Evolutionary conservation across 2,888 invertebrate species (phyloP).

Genomic region (Lysandra bellargus): DNA sequence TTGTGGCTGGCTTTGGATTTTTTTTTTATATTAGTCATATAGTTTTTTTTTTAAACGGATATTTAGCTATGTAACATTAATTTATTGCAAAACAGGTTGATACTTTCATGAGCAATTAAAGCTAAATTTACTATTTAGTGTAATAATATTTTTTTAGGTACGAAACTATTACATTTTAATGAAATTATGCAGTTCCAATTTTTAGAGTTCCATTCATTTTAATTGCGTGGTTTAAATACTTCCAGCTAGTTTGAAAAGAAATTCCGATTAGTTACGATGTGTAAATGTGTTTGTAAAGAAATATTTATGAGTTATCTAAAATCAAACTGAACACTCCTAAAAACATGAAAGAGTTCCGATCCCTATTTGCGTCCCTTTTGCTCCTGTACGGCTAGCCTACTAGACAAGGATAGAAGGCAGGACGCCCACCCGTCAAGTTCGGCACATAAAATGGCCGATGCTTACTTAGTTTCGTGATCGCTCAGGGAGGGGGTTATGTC

Average conservation of each 20-base stretch:
- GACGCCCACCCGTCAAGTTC: constrained; percentile 66
- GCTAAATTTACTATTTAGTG: background rate
- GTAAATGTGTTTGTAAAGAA: constrained; percentile 40
- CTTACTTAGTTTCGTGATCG: constrained; percentile 78
- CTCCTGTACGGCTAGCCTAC: constrained; percentile 42
- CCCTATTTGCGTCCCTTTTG: constrained; percentile 51
- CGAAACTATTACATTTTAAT: background rate
- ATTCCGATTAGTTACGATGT: constrained; percentile 31
- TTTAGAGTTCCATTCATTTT: background rate
- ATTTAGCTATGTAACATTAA: background rate
- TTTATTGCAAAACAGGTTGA: too few relatives aligned
- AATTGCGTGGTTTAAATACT: background rate
- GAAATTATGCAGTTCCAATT: too few relatives aligned
- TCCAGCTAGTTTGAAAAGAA: constrained; percentile 26
- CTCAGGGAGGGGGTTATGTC: constrained; percentile 76
- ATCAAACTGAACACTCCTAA: constrained; percentile 62
- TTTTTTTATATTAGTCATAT: background rate
- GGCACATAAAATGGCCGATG: constrained; percentile 75
- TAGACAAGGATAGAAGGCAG: constrained; percentile 50
- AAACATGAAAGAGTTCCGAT: constrained; percentile 66
- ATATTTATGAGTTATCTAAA: constrained; percentile 56
- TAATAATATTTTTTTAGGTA: background rate
- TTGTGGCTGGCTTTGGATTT: background rate
- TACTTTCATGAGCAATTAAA: background rate
- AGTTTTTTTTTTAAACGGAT: background rate